A percentile compares a stretch with the other conserved stretches of the same genome.
These are phyloP conservation scores for Porites australiensis DNA, from an alignment of 64 coral and sea anemone species.

Conservation along the genomic window DNA sequence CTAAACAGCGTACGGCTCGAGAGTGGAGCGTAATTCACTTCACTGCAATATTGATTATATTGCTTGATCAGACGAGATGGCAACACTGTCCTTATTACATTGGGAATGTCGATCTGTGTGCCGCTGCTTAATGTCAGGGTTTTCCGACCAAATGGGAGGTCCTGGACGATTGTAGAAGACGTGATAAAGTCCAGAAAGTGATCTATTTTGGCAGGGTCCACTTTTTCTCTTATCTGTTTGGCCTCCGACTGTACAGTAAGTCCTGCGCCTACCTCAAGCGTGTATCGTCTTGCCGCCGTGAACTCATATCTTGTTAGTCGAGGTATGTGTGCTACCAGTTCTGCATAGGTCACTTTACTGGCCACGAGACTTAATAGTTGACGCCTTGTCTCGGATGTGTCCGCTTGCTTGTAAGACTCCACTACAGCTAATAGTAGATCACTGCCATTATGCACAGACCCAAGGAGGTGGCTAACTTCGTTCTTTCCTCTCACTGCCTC, in stretches of 20 bases:
- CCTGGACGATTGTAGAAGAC: conserved; percentile 28
- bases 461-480: not conserved
- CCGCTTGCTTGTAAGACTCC: conserved; percentile 57
- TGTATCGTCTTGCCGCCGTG: conserved; percentile 37
- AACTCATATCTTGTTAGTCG: conserved; percentile 39
- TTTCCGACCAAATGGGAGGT: conserved; percentile 44
- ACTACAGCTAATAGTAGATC: conserved; percentile 27
- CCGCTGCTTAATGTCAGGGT: conserved; percentile 25
- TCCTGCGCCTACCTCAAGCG: conserved; percentile 18
- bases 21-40: not conserved
- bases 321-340: conserved; percentile 7
- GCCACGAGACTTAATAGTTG: conserved; percentile 50
- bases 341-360: conserved; percentile 26
- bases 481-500: conserved; percentile 28
- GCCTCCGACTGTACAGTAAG: not conserved
- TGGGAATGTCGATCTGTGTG: conserved; percentile 18
- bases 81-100: conserved; percentile 30
- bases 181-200: conserved; percentile 60
- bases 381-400: conserved; percentile 7
- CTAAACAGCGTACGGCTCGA: conserved; percentile 13
- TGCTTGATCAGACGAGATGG: conserved; percentile 30
- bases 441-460: not conserved
- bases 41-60: conserved; percentile 37
- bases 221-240: conserved; percentile 18
- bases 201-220: conserved; percentile 35